These are phyloP conservation scores for Hydroisotoma schaefferi DNA, from an alignment of 2,888 invertebrate species.

Conservation along the genomic window DNA sequence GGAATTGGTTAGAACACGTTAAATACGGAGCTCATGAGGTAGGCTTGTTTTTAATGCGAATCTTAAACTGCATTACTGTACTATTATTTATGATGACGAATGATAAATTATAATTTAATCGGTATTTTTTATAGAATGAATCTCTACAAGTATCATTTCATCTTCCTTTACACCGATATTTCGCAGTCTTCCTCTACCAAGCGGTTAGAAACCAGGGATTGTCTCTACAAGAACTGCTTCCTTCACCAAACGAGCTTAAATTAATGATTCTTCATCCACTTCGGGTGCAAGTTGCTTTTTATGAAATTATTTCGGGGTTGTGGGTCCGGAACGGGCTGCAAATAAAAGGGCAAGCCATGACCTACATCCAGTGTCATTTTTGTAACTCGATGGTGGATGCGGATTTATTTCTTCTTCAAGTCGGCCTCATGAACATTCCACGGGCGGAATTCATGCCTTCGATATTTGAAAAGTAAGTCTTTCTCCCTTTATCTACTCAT, in stretches of 20 bases:
- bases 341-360: conserved; percentile 99
- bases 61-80: too few species aligned
- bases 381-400: conserved; percentile 98
- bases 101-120: background rate
- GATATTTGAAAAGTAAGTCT: conserved; percentile 75
- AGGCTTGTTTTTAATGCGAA: too few species aligned
- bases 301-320: conserved; percentile 88
- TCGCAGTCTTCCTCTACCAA: conserved; percentile 80
- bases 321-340: conserved; percentile 97
- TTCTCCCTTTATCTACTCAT: background rate
- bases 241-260: conserved; percentile 71
- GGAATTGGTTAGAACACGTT: too few species aligned
- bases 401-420: conserved; percentile 90
- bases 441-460: conserved; percentile 80
- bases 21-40: conserved; percentile 34
- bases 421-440: conserved; percentile 64
- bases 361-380: conserved; percentile 97
- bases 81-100: too few species aligned
- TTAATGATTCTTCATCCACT: conserved; percentile 81
- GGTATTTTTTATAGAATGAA: conserved; percentile 61
- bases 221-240: conserved; percentile 72
- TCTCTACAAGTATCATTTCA: conserved; percentile 90
- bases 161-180: conserved; percentile 91
- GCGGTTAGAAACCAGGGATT: conserved; percentile 72
- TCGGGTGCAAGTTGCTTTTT: conserved; percentile 75